A percentile compares a stretch with the other conserved stretches of the same genome.
Evolutionary conservation across 2,113 vertebrate species (phyloP).

Genomic region (Riparia riparia): DNA sequence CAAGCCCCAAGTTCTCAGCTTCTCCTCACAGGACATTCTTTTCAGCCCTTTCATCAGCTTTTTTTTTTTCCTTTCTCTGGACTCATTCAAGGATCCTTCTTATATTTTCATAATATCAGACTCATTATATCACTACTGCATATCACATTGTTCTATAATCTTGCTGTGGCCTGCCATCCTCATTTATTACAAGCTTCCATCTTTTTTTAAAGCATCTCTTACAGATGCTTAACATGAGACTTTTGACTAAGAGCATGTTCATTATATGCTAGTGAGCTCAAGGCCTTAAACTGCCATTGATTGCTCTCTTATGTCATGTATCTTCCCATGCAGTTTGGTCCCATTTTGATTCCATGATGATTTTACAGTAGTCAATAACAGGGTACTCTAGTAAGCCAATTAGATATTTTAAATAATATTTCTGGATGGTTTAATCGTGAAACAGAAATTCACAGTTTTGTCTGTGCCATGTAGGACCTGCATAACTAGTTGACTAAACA

Average conservation of each 20-base stretch:
- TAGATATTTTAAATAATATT: background rate
- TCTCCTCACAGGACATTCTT: background rate
- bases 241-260: background rate
- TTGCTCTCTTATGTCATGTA: rapidly evolving
- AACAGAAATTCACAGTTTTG: background rate
- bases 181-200: background rate
- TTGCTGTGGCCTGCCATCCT: background rate
- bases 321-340: background rate
- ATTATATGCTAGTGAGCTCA: rapidly evolving
- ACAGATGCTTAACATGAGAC: rapidly evolving
- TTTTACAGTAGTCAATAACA: background rate
- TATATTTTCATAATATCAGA: background rate
- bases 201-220: background rate
- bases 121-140: background rate
- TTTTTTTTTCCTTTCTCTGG: background rate
- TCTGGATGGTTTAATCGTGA: background rate
- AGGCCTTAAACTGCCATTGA: background rate
- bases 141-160: background rate
- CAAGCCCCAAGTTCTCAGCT: background rate
- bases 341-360: background rate
- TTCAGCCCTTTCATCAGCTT: background rate
- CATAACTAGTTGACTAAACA: background rate
- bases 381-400: background rate
- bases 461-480: background rate
- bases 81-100: background rate